Evolutionary conservation across 2,888 invertebrate species (phyloP).

Genomic region (Ennomos erosarius): DNA sequence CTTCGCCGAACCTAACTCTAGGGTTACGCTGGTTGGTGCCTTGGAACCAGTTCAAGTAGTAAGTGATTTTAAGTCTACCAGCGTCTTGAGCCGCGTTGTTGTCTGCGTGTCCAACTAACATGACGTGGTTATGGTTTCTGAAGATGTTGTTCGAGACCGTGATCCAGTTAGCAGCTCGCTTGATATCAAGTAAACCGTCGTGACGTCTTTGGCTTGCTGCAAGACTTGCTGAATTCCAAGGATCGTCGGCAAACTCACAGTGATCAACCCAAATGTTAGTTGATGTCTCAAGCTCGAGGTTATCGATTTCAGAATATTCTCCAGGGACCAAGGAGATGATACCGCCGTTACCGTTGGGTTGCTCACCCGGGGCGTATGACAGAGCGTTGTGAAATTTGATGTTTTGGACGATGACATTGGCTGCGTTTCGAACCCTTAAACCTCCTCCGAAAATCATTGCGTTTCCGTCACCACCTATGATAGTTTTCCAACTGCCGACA

Average conservation of each 20-base stretch:
- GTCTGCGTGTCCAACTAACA: constrained; percentile 33
- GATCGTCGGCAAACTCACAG: constrained; percentile 36
- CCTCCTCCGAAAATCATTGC: too few species aligned
- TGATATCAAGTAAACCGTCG: constrained; percentile 34
- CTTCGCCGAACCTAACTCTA: constrained; percentile 32
- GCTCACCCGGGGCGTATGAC: too few species aligned
- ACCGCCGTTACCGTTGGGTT: too few species aligned
- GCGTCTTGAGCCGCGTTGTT: constrained; percentile 18
- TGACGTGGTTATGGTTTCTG: constrained; percentile 33
- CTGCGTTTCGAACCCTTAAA: too few species aligned
- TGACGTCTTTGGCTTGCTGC: constrained; percentile 26
- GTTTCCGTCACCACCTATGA: too few species aligned
- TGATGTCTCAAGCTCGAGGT: too few species aligned
- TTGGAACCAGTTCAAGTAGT: constrained; percentile 33
- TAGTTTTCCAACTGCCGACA: too few species aligned
- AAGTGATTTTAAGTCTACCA: constrained; percentile 25
- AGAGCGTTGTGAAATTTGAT: too few species aligned
- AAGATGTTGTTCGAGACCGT: constrained; percentile 34
- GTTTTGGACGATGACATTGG: too few species aligned
- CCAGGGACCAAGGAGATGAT: too few species aligned
- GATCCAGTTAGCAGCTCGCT: constrained; percentile 20
- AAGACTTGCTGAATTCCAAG: constrained; percentile 18
- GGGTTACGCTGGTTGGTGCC: constrained; percentile 33
- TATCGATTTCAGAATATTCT: too few species aligned
- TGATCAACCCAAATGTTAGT: constrained; percentile 18